Evolutionary conservation across 2,797 vertebrate species (phyloP).

Genomic region (Coranthus polyacanthus): DNA sequence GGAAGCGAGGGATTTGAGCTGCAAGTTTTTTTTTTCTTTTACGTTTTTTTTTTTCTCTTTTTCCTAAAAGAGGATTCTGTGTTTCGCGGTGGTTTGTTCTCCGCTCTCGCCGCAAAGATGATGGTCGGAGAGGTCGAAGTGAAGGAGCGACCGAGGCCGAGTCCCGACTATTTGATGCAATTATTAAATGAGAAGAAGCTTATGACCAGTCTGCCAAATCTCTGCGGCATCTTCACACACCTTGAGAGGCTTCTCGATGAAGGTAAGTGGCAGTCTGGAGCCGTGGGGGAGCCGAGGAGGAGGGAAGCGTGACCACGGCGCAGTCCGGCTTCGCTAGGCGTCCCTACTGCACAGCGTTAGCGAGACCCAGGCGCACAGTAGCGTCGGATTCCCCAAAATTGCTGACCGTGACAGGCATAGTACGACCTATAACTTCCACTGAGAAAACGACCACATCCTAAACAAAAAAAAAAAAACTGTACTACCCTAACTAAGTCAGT

Average conservation of each 20-base stretch:
- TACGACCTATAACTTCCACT: slow-evolving; percentile 17
- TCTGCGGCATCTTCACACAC: slow-evolving; percentile 91
- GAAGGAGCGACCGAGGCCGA: slow-evolving; percentile 92
- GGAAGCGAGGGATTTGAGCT: slow-evolving; percentile 80
- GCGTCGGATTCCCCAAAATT: slow-evolving; percentile 11
- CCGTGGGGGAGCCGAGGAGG: neutral
- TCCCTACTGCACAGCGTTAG: slow-evolving; percentile 55
- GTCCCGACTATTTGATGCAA: slow-evolving; percentile 91
- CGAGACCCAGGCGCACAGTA: slow-evolving; percentile 22
- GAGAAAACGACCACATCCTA: neutral
- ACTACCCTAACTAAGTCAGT: neutral
- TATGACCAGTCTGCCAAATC: slow-evolving; percentile 90
- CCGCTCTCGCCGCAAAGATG: slow-evolving; percentile 85
- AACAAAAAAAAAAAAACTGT: neutral
- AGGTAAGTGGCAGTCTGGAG: slow-evolving; percentile 84
- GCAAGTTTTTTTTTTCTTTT: slow-evolving; percentile 80
- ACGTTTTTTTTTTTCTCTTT: slow-evolving; percentile 64
- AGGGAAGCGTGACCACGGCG: slow-evolving; percentile 61
- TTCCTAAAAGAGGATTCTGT: slow-evolving; percentile 81
- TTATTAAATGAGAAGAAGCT: slow-evolving; percentile 91
- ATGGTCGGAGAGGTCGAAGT: slow-evolving; percentile 92
- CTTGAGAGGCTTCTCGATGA: slow-evolving; percentile 97
- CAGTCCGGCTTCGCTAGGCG: slow-evolving; percentile 51
- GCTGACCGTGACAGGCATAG: neutral
- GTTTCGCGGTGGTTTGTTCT: slow-evolving; percentile 75